Evolutionary conservation across 2,113 vertebrate genomes (phyloP), one percentile per base, ranked within the genome.

Genomic region (Ptychochromis oligacanthus): DNA sequence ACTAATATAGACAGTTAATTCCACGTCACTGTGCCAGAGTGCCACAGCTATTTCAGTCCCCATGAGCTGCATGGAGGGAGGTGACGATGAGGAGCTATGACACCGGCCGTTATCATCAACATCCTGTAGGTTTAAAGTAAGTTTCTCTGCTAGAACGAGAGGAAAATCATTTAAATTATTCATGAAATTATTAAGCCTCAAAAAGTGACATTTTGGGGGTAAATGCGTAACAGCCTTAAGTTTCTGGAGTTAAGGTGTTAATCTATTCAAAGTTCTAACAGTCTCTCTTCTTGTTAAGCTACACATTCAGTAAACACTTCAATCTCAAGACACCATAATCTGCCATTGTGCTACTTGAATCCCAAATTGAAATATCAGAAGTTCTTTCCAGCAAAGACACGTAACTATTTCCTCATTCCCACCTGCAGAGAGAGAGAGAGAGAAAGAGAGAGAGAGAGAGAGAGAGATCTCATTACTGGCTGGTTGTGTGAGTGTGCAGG

Each of bases 351-450:
- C 56, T 58, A 26, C 79, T 88, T 40, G 58, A 91, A 79, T 79
- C 77, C 12, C 87, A 92, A 88, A 94, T 93, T 90, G 86, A 93
- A 92, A 91, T 76, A 89, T 93, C 89, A 88, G 49, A 83, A 82
- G 77, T 81, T 81, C 74, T 83, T 54, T 77, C 80, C 87, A 75
- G 83, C 52, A 74, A 80, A 87, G 79, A 89, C 61, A 24, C 79
- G 58, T 83, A 85, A 86, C 80, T 76, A 38, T 83, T 87, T 77
- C 77, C 79, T 83, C 82, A 59, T 86, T 83, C 65, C 78, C 87
- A 92, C 90, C 91, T 86, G 86, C 82, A 84, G 75, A 82, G 78
- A 85, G 80, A 64, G 77, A 20, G 80, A 82, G 67, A 67, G 67
- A 59, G 54, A 12, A 13, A 20, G 56, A n/a, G 56, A 31, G 24